Evolutionary conservation across 2,888 invertebrate genomes (phyloP).

Genomic region (Cosmia pyralina): DNA sequence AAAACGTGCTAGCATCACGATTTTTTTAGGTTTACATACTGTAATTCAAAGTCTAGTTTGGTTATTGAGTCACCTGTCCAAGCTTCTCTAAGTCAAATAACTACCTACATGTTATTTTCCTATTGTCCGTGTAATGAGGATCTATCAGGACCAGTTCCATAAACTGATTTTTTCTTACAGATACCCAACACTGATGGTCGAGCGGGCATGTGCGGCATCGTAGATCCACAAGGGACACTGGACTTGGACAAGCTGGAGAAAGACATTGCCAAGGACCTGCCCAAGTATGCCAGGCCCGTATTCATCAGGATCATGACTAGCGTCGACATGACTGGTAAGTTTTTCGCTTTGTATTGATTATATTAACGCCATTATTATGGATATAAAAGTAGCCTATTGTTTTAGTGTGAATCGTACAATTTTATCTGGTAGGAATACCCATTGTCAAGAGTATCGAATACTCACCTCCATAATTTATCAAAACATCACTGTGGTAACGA

Average conservation of each 20-base stretch:
- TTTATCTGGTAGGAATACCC: background rate
- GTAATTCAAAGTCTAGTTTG: background rate
- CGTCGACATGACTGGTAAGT: slow-evolving; percentile 97
- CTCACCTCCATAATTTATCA: background rate
- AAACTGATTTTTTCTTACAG: slow-evolving; percentile 72
- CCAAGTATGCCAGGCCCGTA: slow-evolving; percentile 97
- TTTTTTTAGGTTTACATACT: background rate
- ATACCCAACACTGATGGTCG: slow-evolving; percentile 95
- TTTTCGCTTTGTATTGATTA: background rate
- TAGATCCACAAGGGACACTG: slow-evolving; percentile 93
- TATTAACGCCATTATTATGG: background rate
- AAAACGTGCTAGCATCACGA: background rate
- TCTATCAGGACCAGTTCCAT: background rate
- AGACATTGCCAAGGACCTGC: slow-evolving; percentile 93
- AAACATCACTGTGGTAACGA: background rate
- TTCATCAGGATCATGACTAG: slow-evolving; percentile 96
- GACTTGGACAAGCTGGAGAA: slow-evolving; percentile 91
- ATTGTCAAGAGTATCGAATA: background rate
- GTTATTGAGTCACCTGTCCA: background rate
- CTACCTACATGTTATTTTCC: background rate
- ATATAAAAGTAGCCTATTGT: background rate
- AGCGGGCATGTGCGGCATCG: slow-evolving; percentile 99
- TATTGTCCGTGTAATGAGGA: background rate
- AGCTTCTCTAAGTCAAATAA: background rate
- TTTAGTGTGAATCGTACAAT: background rate